These are phyloP conservation scores for Hypselothyrea guttata DNA, from an alignment of 2,888 invertebrate genomes.

Conservation along the genomic window DNA sequence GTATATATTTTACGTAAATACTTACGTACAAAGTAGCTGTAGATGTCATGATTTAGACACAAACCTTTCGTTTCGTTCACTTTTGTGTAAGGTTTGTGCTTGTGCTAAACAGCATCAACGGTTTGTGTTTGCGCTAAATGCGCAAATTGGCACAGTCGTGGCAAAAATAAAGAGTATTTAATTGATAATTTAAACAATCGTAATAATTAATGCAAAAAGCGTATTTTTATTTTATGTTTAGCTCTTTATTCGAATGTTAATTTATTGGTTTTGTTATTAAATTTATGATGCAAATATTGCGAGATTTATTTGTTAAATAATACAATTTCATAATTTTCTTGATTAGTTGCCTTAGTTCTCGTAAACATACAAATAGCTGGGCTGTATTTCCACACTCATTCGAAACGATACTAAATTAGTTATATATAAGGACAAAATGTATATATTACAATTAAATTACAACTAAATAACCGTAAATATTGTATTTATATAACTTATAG, in stretches of 20 bases:
- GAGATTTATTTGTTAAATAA: conserved; percentile 44
- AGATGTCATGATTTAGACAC: no score
- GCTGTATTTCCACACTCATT: conserved; percentile 37
- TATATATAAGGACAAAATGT: conserved; percentile 39
- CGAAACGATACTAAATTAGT: conserved; percentile 49
- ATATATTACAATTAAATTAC: conserved; percentile 61
- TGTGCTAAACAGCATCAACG: no score
- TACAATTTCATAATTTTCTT: conserved; percentile 23
- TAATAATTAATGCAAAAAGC: not conserved
- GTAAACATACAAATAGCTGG: conserved; percentile 52
- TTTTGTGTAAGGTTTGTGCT: no score
- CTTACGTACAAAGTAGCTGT: no score
- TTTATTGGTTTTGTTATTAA: conserved; percentile 39
- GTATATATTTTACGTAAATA: no score
- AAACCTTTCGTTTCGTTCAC: no score
- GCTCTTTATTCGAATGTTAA: conserved; percentile 58
- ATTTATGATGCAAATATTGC: conserved; percentile 72
- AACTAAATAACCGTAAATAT: conserved; percentile 70
- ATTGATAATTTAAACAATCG: not conserved
- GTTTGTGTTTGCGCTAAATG: no score
- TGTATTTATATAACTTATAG: conserved; percentile 22
- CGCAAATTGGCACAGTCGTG: no score
- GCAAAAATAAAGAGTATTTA: no score
- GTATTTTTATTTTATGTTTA: conserved; percentile 33
- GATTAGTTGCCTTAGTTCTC: conserved; percentile 42